Evolutionary conservation across 2,888 invertebrate genomes (phyloP), one percentile per base, ranked within the genome.

Genomic region (Lepidocyrtinus sp.): DNA sequence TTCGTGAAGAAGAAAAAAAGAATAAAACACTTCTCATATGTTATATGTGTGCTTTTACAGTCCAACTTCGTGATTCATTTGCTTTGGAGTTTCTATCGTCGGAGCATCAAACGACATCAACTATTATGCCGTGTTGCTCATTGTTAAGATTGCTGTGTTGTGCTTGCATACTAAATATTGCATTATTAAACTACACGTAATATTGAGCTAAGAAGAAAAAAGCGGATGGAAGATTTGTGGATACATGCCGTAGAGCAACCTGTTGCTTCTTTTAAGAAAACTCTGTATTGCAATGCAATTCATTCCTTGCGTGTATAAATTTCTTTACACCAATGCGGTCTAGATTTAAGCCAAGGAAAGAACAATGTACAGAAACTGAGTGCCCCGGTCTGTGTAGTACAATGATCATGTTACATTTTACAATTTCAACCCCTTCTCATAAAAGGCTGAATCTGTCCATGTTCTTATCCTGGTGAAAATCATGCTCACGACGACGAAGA

Each of bases 1-100:
- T 36, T 36, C 36, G 36, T 50, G 70, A 71, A 59, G 26, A 55
- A n/a, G 67, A 75, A 50, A n/a, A 50, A 24, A 61, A 55, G 68
- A 75, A 12, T 50, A 50, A 67, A 78, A 78, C 63, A 72, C 68
- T 55, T 22, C 65, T 79, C 75, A 80, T 80, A 74, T 75, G 75
- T 74, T 7, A 36, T 36, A 36, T 74, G 74, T 80, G 75, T 80
- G 80, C 80, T 75, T 74, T 26, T 15, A 68, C 50, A 81, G 75
- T 70, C 75, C 81, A 81, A 81, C 81, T 72, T 81, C 81, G 81
- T 81, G 81, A 81, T 81, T 81, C 81, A 81, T 81, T 81, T 81
- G 63, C 72, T 72, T 81, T 67, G 67, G 70, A 73, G 70, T 63
- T 68, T 70, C 61, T 71, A 71, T 73, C 79, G 70, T 71, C 80